phyloP scores from a whole-genome alignment of 2,797 vertebrate species.

The Anisognathus igniventris region DNA sequence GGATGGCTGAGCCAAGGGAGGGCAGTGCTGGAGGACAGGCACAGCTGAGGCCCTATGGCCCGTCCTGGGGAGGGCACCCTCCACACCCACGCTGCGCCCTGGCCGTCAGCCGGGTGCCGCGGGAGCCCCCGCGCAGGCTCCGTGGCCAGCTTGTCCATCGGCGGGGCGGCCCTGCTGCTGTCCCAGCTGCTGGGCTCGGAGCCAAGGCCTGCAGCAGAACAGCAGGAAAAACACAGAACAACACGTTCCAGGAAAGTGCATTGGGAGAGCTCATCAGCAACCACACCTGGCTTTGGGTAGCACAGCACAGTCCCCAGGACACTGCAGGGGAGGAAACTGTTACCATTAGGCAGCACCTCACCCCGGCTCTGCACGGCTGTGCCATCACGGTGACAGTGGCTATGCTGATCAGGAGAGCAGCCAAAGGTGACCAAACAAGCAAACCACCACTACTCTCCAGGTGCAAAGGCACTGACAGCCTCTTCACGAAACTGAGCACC shows the following conservation, averaged over 20 bases:
- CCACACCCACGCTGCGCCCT: fast-evolving
- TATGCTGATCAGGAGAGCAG: fast-evolving
- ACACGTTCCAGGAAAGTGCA: neutral
- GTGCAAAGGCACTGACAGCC: neutral
- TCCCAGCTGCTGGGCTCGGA: neutral
- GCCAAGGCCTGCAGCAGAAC: conserved; percentile 6
- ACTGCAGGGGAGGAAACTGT: neutral
- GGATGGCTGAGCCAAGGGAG: fast-evolving
- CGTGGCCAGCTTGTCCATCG: fast-evolving
- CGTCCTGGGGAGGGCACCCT: neutral
- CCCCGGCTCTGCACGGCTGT: fast-evolving
- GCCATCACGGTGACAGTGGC: fast-evolving
- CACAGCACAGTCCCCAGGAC: neutral
- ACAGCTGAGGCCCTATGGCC: fast-evolving
- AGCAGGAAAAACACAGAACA: conserved; percentile 29
- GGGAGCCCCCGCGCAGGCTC: fast-evolving
- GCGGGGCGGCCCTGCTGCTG: fast-evolving
- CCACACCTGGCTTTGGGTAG: neutral
- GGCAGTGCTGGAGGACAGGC: neutral
- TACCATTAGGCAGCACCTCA: fast-evolving
- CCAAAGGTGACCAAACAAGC: neutral
- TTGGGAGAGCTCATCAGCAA: conserved; percentile 8
- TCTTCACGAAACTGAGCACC: neutral
- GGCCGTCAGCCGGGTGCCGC: fast-evolving
- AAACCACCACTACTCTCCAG: neutral